Conservation (phyloP, 2,888 invertebrate genomes). For the Nymphalis polychloros region DNA sequence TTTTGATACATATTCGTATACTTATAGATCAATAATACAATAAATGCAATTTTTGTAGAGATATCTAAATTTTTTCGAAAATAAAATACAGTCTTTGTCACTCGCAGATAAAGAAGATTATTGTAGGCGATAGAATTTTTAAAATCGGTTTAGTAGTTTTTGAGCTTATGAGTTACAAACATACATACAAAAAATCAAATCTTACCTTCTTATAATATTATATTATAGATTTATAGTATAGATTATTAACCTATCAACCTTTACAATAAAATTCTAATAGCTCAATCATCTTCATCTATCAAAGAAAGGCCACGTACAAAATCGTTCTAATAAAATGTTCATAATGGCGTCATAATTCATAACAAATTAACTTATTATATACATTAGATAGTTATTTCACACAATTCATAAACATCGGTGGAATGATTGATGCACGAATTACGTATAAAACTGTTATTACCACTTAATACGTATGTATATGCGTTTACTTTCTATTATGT, state of each 20-base stretch:
- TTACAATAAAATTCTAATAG: conserved; percentile 1
- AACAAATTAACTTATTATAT: conserved; percentile 16
- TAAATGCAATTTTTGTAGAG: too few species aligned
- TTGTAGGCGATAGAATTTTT: too few species aligned
- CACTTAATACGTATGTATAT: conserved; percentile 5
- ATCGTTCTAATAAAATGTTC: conserved; percentile 9
- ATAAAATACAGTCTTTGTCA: too few species aligned
- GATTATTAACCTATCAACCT: neutral
- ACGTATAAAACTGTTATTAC: conserved; percentile 25
- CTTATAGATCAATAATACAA: too few species aligned
- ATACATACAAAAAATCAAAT: too few species aligned
- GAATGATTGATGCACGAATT: conserved; percentile 34
- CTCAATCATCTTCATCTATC: neutral
- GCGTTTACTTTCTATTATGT: conserved; percentile 34
- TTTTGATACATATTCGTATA: too few species aligned
- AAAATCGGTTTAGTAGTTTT: too few species aligned
- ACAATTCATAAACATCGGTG: neutral
- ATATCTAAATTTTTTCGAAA: too few species aligned
- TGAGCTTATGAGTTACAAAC: too few species aligned
- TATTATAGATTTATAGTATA: too few species aligned
- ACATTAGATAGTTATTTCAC: conserved; percentile 2
- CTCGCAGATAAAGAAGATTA: too few species aligned
- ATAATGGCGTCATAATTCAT: conserved; percentile 11
- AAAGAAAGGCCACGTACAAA: neutral
- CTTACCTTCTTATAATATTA: too few species aligned